A percentile compares a stretch with the other conserved stretches of the same genome.
phyloP scores from a whole-genome alignment of 2,113 vertebrate genomes.

The Acanthisitta chloris region DNA sequence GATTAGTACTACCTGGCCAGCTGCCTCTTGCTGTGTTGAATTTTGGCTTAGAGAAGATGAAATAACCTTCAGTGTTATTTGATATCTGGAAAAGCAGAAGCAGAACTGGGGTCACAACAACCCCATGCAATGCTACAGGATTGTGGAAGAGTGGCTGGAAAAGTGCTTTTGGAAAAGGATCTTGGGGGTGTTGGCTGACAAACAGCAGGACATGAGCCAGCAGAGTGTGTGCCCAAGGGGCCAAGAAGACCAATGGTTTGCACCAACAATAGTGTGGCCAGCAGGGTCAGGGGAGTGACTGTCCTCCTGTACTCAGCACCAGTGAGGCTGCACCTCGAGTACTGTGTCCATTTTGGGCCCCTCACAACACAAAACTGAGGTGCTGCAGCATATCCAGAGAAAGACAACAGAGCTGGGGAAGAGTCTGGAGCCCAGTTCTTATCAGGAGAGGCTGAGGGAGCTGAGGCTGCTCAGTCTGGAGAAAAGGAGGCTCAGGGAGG shows the following conservation, averaged over 20 bases:
- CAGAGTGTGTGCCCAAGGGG: fast-evolving
- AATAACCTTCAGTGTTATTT: neutral
- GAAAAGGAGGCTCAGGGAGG: neutral
- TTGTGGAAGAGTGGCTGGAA: neutral
- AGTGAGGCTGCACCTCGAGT: neutral
- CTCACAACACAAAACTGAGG: neutral
- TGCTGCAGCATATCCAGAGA: no score
- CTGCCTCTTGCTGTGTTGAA: neutral
- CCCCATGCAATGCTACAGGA: neutral
- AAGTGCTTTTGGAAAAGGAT: neutral
- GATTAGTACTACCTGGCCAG: neutral
- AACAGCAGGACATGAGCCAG: neutral
- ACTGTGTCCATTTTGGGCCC: neutral
- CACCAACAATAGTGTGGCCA: neutral
- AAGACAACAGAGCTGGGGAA: neutral
- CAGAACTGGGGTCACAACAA: neutral
- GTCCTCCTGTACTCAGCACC: neutral
- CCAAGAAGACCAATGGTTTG: neutral
- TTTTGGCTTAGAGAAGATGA: neutral
- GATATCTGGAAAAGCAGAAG: neutral
- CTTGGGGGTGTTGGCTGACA: neutral
- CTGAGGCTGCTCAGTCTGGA: neutral
- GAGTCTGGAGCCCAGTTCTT: neutral
- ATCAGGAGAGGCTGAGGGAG: neutral
- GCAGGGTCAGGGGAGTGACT: neutral